A percentile compares a stretch with the other conserved stretches of the same genome.
Conservation (phyloP, 2,888 invertebrate genomes). For the Agapostemon virescens region DNA sequence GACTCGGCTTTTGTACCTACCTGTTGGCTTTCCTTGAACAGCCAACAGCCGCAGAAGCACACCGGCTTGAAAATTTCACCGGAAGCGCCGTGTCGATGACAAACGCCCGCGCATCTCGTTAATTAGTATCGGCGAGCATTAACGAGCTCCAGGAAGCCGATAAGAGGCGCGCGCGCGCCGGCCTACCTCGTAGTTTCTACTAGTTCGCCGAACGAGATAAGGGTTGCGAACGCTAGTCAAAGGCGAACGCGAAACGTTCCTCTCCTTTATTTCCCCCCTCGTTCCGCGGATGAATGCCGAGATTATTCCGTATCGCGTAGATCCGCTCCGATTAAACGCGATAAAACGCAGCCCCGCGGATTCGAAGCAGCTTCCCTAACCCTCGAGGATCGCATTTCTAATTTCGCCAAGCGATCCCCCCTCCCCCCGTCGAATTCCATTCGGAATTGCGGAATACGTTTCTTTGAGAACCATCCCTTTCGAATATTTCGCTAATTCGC, state of each 20-base stretch:
- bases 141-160: slow-evolving; percentile 66
- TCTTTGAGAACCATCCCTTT: neutral
- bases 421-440: slow-evolving; percentile 38
- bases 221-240: slow-evolving; percentile 42
- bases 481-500: neutral
- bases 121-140: slow-evolving; percentile 65
- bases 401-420: slow-evolving; percentile 22
- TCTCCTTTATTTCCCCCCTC: slow-evolving; percentile 37
- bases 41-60: slow-evolving; percentile 12
- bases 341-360: slow-evolving; percentile 35
- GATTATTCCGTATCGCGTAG: slow-evolving; percentile 46
- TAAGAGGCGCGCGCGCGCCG: slow-evolving; percentile 48
- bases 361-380: neutral
- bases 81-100: slow-evolving; percentile 61
- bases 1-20: slow-evolving; percentile 34
- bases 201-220: slow-evolving; percentile 60
- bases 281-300: slow-evolving; percentile 36
- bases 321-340: slow-evolving; percentile 46
- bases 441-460: neutral
- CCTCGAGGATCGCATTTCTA: slow-evolving; percentile 15
- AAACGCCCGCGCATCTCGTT: slow-evolving; percentile 62
- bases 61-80: slow-evolving; percentile 54
- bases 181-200: slow-evolving; percentile 60
- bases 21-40: slow-evolving; percentile 34
- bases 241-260: slow-evolving; percentile 42